phyloP scores from a whole-genome alignment of 2,113 vertebrate genomes.

The Plestiodon gilberti region DNA sequence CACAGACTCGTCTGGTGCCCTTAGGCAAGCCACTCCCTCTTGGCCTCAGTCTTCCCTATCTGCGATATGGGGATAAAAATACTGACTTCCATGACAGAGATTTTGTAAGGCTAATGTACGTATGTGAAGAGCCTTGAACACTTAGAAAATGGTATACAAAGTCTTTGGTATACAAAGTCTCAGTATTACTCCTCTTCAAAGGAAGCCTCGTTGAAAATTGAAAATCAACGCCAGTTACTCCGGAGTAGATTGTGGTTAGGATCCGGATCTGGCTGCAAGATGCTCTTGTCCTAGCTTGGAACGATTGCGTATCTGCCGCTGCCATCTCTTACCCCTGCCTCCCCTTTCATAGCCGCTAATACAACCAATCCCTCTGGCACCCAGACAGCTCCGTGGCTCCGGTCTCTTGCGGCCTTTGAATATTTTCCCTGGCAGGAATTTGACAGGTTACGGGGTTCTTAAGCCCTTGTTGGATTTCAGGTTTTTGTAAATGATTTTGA shows the following conservation, averaged over 20 bases:
- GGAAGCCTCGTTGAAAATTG: background rate
- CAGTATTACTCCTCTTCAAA: background rate
- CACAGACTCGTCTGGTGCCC: no score
- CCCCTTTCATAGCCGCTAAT: background rate
- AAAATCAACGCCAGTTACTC: background rate
- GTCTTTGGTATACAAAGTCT: background rate
- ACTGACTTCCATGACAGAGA: no score
- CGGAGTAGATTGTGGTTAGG: no score
- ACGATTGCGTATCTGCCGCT: accelerated
- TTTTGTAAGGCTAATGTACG: no score
- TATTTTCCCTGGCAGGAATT: constrained; percentile 52
- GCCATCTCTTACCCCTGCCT: background rate
- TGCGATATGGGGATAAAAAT: no score
- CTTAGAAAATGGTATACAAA: no score
- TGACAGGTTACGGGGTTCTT: constrained; percentile 42
- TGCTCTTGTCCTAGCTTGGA: background rate
- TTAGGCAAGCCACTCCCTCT: no score
- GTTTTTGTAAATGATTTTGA: constrained; percentile 46
- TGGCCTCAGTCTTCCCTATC: no score
- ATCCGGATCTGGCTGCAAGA: no score
- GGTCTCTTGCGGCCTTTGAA: background rate
- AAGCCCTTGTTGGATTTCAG: constrained; percentile 42
- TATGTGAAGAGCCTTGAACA: no score
- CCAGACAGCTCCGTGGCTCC: background rate
- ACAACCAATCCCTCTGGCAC: background rate